Evolutionary conservation across 2,113 vertebrate species (phyloP), one percentile per base, ranked within the genome.

Genomic region (Ailuropoda melanoleuca): DNA sequence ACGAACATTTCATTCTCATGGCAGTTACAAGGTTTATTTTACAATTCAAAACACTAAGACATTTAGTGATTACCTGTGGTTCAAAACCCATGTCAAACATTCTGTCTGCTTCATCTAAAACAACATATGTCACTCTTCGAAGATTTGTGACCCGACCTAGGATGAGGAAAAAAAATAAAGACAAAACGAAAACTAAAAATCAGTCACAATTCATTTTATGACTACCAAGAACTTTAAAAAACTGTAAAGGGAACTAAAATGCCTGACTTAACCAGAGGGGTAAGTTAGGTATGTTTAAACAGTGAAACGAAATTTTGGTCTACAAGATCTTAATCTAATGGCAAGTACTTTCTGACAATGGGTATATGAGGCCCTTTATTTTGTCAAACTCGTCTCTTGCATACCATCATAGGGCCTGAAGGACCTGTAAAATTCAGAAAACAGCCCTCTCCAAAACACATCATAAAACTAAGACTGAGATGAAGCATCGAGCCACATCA

Each of bases 81-180:
- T 99, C 99, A 86, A 99, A 99, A 43, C 99, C 99, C 99, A 99
- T 99, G 98, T 99, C 99, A 97, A 99, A 99, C 99, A 99, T 99
- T 98, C 99, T 98, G 99, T 99, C 99, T 62, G 99, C 99, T 98
- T 99, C 99, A 96, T 99, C 99, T 96, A 99, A 98, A 66, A 99
- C 99, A 98, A 99, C 99, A 0, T 99, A 99, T 0, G 99, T 99
- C 62, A 99, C 99, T 97, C 99, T 99, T 3, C 99, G 99, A 93
- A 99, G 99, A 98, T 99, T 99, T 89, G 99, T 99, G 90, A 99
- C 99, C 53, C 99, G 99, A 98, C 99, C 99, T 99, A 98, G 53
- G 97, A 98, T 90, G 81, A 97, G 98, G 98, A 97, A 97, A 98
- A 97, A 98, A 97, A 98, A 98, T 88, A 98, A 98, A 97, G 97